Evolutionary conservation across 2,888 invertebrate species (phyloP).

Genomic region (Brachyopa scutellaris): DNA sequence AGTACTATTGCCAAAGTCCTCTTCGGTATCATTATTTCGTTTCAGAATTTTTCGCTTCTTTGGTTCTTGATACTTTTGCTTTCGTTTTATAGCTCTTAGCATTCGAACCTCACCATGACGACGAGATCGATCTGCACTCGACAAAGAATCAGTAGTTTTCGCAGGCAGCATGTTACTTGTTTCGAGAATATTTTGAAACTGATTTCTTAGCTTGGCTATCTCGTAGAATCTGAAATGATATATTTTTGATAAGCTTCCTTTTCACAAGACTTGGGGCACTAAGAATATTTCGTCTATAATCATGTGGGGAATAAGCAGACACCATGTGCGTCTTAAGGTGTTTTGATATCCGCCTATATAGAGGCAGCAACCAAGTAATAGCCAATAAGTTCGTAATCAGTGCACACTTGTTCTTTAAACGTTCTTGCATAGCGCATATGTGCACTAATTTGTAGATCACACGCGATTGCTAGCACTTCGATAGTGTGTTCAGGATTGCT

Average conservation of each 20-base stretch:
- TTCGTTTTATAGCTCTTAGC: conserved; percentile 90
- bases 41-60: conserved; percentile 85
- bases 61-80: conserved; percentile 87
- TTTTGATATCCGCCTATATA: too few species aligned
- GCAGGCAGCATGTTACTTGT: conserved; percentile 85
- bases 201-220: conserved; percentile 94
- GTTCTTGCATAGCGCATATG: too few species aligned
- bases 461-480: too few species aligned
- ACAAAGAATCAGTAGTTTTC: conserved; percentile 83
- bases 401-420: too few species aligned
- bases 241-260: not conserved
- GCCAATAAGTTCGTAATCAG: too few species aligned
- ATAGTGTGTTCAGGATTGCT: too few species aligned
- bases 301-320: too few species aligned
- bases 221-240: conserved; percentile 88
- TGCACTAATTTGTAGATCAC: too few species aligned
- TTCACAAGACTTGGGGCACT: too few species aligned
- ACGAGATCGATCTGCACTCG: conserved; percentile 89
- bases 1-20: conserved; percentile 83
- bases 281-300: too few species aligned
- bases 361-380: too few species aligned
- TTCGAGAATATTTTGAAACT: conserved; percentile 92
- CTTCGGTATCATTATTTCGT: conserved; percentile 79
- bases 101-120: conserved; percentile 95
- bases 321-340: too few species aligned